Percentiles rank a stretch among this genome's conserved stretches.
These are phyloP conservation scores for Pteropus alecto DNA, from an alignment of 2,113 vertebrate species.

Conservation along the genomic window DNA sequence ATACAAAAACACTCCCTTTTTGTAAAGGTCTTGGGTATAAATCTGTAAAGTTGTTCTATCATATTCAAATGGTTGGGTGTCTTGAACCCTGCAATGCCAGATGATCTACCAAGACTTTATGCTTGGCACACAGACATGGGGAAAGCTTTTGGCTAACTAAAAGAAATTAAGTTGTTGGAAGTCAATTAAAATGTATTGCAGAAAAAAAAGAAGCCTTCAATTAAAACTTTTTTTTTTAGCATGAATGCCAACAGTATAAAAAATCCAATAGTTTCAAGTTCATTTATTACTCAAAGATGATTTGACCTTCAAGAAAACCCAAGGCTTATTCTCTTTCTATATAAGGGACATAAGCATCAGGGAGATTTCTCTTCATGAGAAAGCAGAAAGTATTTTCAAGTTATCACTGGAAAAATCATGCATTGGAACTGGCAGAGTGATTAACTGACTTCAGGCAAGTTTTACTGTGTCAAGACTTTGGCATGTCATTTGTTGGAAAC, in stretches of 20 bases:
- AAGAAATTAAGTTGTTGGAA: background rate
- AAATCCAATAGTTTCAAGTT: background rate
- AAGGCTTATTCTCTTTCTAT: background rate
- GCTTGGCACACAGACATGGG: background rate
- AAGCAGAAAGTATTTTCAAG: constrained; percentile 66
- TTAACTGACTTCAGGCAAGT: constrained; percentile 61
- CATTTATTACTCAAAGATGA: background rate
- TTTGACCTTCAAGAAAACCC: background rate
- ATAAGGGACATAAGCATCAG: background rate
- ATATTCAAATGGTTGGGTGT: background rate
- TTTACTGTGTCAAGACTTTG: constrained; percentile 70
- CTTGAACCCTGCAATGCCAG: background rate
- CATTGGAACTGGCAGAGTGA: constrained; percentile 73
- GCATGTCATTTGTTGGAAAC: constrained; percentile 63
- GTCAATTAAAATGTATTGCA: background rate
- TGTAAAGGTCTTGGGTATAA: background rate
- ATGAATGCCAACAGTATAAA: background rate
- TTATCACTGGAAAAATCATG: constrained; percentile 76
- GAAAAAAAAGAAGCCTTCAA: background rate
- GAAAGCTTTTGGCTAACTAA: background rate
- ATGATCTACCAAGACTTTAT: background rate
- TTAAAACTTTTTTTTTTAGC: background rate
- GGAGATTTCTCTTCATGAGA: constrained; percentile 49
- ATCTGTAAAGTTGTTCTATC: background rate
- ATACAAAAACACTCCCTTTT: background rate